Evolutionary conservation across 2,113 vertebrate genomes (phyloP).

Genomic region (Phoxinus phoxinus): DNA sequence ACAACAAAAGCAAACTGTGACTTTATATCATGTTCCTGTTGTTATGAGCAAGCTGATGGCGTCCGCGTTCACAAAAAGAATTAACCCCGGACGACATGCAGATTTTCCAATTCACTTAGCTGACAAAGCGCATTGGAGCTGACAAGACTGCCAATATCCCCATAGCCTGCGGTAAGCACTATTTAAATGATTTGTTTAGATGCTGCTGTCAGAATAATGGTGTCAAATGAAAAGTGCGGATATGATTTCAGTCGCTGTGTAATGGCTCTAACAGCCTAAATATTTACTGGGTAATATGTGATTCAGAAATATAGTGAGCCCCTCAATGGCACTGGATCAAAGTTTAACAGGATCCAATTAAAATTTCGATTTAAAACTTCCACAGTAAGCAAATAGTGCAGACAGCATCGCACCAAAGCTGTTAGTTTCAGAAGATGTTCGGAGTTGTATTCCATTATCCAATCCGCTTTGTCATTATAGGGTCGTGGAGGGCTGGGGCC

Average conservation of each 20-base stretch:
- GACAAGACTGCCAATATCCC: not conserved
- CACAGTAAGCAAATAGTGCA: not conserved
- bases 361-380: not conserved
- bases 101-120: slow-evolving; percentile 16
- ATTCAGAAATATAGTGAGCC: not conserved
- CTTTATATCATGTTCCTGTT: not conserved
- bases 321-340: not conserved
- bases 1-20: not conserved
- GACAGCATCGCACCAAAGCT: not conserved
- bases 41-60: not conserved
- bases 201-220: not conserved
- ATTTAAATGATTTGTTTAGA: slow-evolving; percentile 24
- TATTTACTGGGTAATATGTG: not conserved
- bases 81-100: slow-evolving; percentile 3
- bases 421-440: not conserved
- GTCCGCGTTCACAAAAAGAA: not conserved
- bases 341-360: not conserved
- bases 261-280: not conserved
- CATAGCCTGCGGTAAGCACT: not conserved
- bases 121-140: not conserved
- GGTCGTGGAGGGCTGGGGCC: no score
- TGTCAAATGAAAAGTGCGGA: not conserved
- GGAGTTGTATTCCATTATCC: no score
- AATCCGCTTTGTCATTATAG: no score
- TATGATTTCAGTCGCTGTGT: not conserved